Percentiles rank a stretch among this genome's conserved stretches.
These are phyloP conservation scores for Paracentrotus lividus DNA, from an alignment of 53 echinoderm and acorn worm genomes.

Conservation along the genomic window DNA sequence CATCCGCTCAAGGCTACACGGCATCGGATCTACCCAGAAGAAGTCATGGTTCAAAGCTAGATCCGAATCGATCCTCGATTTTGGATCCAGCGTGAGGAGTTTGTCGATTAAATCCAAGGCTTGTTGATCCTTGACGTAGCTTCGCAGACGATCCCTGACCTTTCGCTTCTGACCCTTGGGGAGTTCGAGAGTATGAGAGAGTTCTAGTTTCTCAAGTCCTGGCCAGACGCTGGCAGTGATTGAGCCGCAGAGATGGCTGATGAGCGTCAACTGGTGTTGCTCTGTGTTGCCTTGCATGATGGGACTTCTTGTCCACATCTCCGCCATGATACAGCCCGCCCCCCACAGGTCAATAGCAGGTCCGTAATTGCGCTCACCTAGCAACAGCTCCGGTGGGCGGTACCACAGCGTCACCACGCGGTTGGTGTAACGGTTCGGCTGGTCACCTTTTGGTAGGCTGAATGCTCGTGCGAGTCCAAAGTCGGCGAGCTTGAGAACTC, in stretches of 20 bases:
- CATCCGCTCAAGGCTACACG: slow-evolving; percentile 82
- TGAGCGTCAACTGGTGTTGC: slow-evolving; percentile 96
- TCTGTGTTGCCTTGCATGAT: slow-evolving; percentile 99
- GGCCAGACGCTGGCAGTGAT: slow-evolving; percentile 89
- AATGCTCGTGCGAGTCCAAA: slow-evolving; percentile 97
- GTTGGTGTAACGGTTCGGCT: slow-evolving; percentile 90
- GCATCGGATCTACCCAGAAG: slow-evolving; percentile 98
- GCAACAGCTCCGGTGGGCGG: slow-evolving; percentile 93
- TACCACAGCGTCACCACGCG: slow-evolving; percentile 98
- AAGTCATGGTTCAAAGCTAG: slow-evolving; percentile 95
- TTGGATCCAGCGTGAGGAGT: slow-evolving; percentile 87
- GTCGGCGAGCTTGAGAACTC: slow-evolving; percentile 88
- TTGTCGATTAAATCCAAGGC: slow-evolving; percentile 96
- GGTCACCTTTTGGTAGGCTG: slow-evolving; percentile 89
- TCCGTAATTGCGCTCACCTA: slow-evolving; percentile 95
- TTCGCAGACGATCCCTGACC: slow-evolving; percentile 92
- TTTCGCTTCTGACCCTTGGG: slow-evolving; percentile 93
- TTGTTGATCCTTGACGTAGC: slow-evolving; percentile 95
- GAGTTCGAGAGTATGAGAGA: slow-evolving; percentile 89
- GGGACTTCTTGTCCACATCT: slow-evolving; percentile 99
- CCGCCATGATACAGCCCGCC: slow-evolving; percentile 98
- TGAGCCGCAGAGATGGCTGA: slow-evolving; percentile 93
- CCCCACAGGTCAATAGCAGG: slow-evolving; percentile 97
- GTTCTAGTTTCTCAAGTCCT: slow-evolving; percentile 89
- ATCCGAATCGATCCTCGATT: slow-evolving; percentile 81